These are phyloP conservation scores for Colaptes auratus DNA, from an alignment of 2,113 vertebrate genomes.

Conservation along the genomic window DNA sequence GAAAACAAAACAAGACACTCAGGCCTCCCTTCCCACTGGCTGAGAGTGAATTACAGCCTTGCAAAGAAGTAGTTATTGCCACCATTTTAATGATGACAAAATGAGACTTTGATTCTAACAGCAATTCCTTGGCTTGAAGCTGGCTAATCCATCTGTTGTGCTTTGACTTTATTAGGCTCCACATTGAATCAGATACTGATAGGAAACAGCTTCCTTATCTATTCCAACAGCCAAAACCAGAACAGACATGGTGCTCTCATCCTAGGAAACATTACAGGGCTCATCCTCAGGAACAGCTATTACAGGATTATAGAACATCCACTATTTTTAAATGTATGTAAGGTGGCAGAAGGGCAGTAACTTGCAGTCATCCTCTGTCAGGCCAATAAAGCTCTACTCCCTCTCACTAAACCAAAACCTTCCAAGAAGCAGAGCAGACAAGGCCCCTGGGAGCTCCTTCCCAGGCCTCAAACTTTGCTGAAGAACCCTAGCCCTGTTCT, in stretches of 20 bases:
- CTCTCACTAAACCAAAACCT: not conserved
- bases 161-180: constrained; percentile 1
- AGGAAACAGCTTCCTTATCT: constrained; percentile 3
- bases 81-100: not conserved
- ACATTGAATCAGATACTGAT: not conserved
- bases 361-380: not conserved
- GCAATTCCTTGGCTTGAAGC: not conserved
- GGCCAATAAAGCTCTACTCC: not conserved
- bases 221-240: not conserved
- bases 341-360: not conserved
- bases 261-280: not conserved
- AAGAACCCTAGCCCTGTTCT: not conserved
- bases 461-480: not conserved
- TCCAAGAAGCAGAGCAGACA: not conserved
- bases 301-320: not conserved
- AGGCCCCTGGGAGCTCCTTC: not conserved
- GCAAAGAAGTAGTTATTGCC: not conserved
- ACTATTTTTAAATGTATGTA: not conserved
- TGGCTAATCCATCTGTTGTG: not conserved
- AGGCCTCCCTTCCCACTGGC: not conserved
- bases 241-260: not conserved
- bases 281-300: not conserved
- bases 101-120: not conserved
- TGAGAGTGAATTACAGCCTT: not conserved
- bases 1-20: constrained; percentile 20